phyloP scores from a whole-genome alignment of 2,888 invertebrate species.

The Tubulanus polymorphus region DNA sequence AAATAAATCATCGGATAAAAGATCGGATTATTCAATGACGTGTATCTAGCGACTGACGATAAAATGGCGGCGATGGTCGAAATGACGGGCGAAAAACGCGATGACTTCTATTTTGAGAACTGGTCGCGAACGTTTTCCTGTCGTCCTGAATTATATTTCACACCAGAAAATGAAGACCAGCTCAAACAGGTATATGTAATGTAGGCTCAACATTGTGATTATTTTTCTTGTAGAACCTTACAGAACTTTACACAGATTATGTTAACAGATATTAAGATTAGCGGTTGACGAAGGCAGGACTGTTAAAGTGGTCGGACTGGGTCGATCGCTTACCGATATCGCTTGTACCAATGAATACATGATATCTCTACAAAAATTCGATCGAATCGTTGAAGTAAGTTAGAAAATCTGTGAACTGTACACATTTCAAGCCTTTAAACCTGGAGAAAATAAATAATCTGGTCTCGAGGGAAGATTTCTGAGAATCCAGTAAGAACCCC shows the following conservation, averaged over 20 bases:
- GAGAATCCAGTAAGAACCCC: too few relatives aligned
- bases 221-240: background rate
- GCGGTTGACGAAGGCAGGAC: constrained; percentile 35
- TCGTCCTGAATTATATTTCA: constrained; percentile 43
- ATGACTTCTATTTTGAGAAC: constrained; percentile 36
- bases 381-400: constrained; percentile 38
- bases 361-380: constrained; percentile 38
- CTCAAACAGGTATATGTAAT: constrained; percentile 26
- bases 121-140: constrained; percentile 49
- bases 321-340: constrained; percentile 50
- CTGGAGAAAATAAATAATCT: too few relatives aligned
- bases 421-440: too few relatives aligned
- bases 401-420: too few relatives aligned
- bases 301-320: constrained; percentile 46
- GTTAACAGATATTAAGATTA: constrained; percentile 32
- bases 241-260: constrained; percentile 4
- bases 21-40: too few relatives aligned
- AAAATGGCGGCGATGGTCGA: too few relatives aligned
- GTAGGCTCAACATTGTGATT: background rate
- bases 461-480: too few relatives aligned
- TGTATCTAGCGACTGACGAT: too few relatives aligned
- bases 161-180: constrained; percentile 41
- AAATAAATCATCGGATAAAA: too few relatives aligned
- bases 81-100: constrained; percentile 20
- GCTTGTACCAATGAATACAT: constrained; percentile 47